Base-by-base conservation (phyloP, 2,113 vertebrate genomes). In the Brachyistius frenatus region DNA sequence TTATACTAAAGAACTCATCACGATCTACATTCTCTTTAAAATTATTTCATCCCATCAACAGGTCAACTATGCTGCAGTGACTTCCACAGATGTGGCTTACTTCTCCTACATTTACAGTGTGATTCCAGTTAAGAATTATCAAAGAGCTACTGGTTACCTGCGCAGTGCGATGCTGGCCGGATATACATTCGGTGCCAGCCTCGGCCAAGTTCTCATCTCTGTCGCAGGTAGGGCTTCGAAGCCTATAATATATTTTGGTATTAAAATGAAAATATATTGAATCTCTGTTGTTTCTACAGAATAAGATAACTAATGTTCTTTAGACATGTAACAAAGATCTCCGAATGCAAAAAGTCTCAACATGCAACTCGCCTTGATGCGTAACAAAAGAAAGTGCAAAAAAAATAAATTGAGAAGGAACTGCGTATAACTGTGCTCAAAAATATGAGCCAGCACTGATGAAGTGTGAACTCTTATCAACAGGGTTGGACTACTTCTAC, bases 21-120 rank as follows among this genome's bases (percentile, higher is more conserved):
- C 3, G n/a, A 15, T 16, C 14, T 68, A 15, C 3, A 39, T 0
- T 49, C 5, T 57, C 4, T 60, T 49, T 61, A 41, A 33, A 75
- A 35, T 6, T n/a, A 5, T 35, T 37, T 4, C 32, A 7, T 87
- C 30, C 6, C 3, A 35, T 62, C 55, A 44, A 84, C 81, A 92
- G 88, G 70, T 94, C 54, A 92, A 87, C 82, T 91, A 83, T 74
- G 93, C 78, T 1, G 81, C 95, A 1, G 93, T 91, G 72, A 93
- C 93, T 7, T 89, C 94, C 33, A 93, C 93, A 23, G 94, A 95
- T 15, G 94, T 95, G 54, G 94, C 91, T 30, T 94, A 94, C 75
- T 91, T 94, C 33, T 94, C 94, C 56, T 95, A 94, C 53, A 95
- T 95, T 79, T 95, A 95, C 85, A 94, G 91, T 1, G 56, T 94